Evolutionary conservation across 2,797 vertebrate species (phyloP).

Genomic region (Enteromius unitaeniatus): DNA sequence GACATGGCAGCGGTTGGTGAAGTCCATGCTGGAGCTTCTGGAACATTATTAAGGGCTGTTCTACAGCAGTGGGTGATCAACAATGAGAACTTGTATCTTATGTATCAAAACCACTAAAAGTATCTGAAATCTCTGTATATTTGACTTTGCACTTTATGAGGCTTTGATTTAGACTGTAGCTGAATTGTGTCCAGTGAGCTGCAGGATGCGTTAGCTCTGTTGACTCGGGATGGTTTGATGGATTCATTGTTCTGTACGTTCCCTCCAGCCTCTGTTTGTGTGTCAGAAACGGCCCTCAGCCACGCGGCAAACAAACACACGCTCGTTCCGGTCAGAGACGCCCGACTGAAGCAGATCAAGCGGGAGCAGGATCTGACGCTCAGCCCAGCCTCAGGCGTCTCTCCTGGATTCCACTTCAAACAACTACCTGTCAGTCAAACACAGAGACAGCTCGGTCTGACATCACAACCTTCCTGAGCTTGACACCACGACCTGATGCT

Average conservation of each 20-base stretch:
- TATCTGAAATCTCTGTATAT: not conserved
- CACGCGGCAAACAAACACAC: constrained; percentile 27
- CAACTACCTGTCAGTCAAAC: not conserved
- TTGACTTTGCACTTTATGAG: not conserved
- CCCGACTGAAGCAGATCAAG: constrained; percentile 4
- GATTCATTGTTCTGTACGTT: constrained; percentile 29
- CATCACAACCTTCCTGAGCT: not conserved
- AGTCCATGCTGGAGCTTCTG: not conserved
- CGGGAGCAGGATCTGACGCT: not conserved
- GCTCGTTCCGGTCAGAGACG: not conserved
- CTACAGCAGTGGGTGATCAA: not conserved
- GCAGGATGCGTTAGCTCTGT: not conserved
- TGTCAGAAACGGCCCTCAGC: constrained; percentile 35
- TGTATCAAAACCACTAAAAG: not conserved
- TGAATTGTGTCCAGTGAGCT: not conserved
- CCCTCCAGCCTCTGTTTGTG: constrained; percentile 41
- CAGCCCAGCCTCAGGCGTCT: constrained; percentile 33
- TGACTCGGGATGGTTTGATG: constrained; percentile 50
- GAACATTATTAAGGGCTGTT: not conserved
- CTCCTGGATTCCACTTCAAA: constrained; percentile 38
- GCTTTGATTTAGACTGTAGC: not conserved
- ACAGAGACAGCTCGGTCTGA: constrained; percentile 6
- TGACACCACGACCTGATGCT: too few relatives aligned
- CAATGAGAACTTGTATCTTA: not conserved
- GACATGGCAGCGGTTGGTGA: not conserved